A percentile compares a stretch with the other conserved stretches of the same genome.
Conservation (phyloP, 2,113 vertebrate genomes). For the Anseranas semipalmata region DNA sequence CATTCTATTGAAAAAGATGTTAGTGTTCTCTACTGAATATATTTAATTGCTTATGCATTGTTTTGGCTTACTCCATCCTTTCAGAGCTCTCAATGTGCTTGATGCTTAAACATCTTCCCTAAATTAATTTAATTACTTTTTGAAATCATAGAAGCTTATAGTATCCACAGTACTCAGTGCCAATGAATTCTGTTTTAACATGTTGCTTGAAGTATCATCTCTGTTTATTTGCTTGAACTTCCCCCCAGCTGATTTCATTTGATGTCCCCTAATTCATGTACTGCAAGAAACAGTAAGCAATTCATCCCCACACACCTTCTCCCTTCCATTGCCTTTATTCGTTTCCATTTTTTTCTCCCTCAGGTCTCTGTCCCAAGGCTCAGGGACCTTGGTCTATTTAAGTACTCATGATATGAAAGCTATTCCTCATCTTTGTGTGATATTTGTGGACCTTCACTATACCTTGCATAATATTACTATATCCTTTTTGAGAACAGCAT, state of each 20-base stretch:
- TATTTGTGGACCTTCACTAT: background rate
- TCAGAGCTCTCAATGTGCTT: background rate
- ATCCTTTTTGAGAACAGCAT: background rate
- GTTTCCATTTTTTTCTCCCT: background rate
- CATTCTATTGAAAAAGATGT: background rate
- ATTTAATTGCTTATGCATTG: background rate
- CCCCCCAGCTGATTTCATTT: background rate
- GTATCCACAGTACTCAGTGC: background rate
- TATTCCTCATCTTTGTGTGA: background rate
- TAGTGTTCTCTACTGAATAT: background rate
- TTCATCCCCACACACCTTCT: background rate
- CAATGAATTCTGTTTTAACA: background rate
- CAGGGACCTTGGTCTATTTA: background rate
- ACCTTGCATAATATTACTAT: background rate
- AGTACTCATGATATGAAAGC: background rate
- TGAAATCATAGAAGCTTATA: background rate
- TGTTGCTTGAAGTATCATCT: background rate
- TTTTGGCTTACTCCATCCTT: background rate
- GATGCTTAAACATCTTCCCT: background rate
- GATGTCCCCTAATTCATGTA: background rate
- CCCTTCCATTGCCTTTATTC: fast-evolving
- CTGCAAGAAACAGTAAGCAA: background rate
- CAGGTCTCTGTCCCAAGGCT: background rate
- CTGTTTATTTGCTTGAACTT: background rate
- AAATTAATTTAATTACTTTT: background rate